Percentiles rank a stretch among this genome's conserved stretches.
These are phyloP conservation scores for Sicus ferrugineus DNA, from an alignment of 2,888 invertebrate genomes.

Conservation along the genomic window DNA sequence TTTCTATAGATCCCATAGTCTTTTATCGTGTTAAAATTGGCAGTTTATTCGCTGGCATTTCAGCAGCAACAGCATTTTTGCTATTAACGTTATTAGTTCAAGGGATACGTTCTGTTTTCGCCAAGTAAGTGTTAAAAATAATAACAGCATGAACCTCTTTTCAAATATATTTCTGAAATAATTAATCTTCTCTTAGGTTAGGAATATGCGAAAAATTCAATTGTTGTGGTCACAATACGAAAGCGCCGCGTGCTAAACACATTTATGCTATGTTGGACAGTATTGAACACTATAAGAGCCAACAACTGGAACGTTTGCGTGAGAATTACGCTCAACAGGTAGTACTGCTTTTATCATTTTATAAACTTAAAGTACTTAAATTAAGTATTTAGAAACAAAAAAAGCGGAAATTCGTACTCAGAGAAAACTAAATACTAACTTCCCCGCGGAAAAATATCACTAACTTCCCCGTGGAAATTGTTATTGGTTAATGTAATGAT, in stretches of 20 bases:
- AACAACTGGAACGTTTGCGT: conserved; percentile 84
- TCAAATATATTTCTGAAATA: neutral
- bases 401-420: too few relatives aligned
- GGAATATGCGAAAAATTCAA: conserved; percentile 72
- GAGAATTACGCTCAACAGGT: conserved; percentile 94
- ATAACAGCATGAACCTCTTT: neutral
- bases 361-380: too few relatives aligned
- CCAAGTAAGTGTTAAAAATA: conserved; percentile 69
- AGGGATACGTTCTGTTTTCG: conserved; percentile 74
- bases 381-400: too few relatives aligned
- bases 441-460: too few relatives aligned
- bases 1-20: conserved; percentile 86
- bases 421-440: too few relatives aligned
- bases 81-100: conserved; percentile 82
- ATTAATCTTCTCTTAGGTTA: conserved; percentile 39
- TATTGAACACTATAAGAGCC: conserved; percentile 88
- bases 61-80: conserved; percentile 82
- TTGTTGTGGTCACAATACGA: conserved; percentile 77
- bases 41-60: conserved; percentile 83
- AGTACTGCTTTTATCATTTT: conserved; percentile 25
- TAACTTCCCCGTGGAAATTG: too few relatives aligned
- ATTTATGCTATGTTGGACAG: conserved; percentile 88
- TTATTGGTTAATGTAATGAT: too few relatives aligned
- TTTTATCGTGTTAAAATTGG: conserved; percentile 84
- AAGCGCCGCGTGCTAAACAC: conserved; percentile 81